Base-by-base conservation (phyloP, 2,113 vertebrate species). In the Mixornis gularis region DNA sequence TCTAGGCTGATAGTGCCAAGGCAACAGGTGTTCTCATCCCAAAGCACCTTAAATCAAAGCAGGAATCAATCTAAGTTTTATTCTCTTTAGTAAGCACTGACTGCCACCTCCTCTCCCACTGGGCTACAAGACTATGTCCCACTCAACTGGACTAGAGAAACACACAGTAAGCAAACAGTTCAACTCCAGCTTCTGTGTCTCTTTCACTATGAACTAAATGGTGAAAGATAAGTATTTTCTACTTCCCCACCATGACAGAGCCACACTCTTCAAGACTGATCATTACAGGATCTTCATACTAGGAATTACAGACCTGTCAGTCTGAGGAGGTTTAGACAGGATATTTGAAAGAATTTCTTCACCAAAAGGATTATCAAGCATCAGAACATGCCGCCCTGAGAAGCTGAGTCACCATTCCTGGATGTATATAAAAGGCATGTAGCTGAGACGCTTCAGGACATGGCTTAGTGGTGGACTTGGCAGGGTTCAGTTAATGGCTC, bases 141-240 rank as follows among this genome's bases (percentile, higher is more conserved):
- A 41, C 34, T 12, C 22, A 64, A 3, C 24, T 4, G 9, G 85
- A 36, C 25, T 17, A 60, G 22, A 84, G 55, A 85, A 90, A 68
- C 1, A 1, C 24, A n/a, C 2, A 29, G 20, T 8, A 38, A 17
- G 26, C 63, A 32, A 43, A 83, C 1, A 4, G 41, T 7, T 40
- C 36, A 63, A 15, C 10, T 68, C 12, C 15, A 74, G 17, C 26
- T 79, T 79, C 79, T 4, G 0, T 36, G 34, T 52, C 32, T 59
- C 36, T 65, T 51, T 46, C 46, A 86, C 34, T 30, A 62, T 69
- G 32, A 55, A 40, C 36, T 73, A 52, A 56, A 52, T 9, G n/a
- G 36, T 46, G 21, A 46, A 68, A 83, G 26, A 53, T 6, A 6
- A 65, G 13, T 36, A 64, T 14, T 59, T 55, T 27, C 43, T 68